Evolutionary conservation across 1,140 invertebrate species (phyloP).

Genomic region (Heliconius melpomene): DNA sequence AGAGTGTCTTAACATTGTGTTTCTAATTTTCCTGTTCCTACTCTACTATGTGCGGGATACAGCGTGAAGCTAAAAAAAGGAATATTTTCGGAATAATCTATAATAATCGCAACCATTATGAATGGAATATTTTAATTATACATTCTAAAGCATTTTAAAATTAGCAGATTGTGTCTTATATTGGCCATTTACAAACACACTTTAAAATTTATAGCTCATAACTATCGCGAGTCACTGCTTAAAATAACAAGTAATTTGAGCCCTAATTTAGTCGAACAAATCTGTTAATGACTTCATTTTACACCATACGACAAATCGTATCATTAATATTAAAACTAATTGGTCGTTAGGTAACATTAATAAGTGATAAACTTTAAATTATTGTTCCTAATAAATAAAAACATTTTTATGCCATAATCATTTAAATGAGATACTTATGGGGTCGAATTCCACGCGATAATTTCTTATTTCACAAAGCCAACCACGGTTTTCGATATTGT

Average conservation of each 20-base stretch:
- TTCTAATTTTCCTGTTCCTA: too few species aligned
- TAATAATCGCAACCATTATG: not conserved
- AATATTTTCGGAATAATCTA: not conserved
- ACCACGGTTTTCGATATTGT: too few species aligned
- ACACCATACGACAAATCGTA: not conserved
- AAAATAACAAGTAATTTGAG: conserved; percentile 8
- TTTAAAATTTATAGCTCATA: conserved; percentile 3
- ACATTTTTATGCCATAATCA: not conserved
- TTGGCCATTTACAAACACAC: conserved; percentile 1
- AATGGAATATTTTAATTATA: conserved; percentile 12
- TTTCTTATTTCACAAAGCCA: too few species aligned
- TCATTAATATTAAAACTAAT: not conserved
- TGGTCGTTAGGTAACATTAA: not conserved
- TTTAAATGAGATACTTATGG: too few species aligned
- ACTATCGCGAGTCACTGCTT: conserved; percentile 1
- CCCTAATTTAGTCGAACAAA: conserved; percentile 4
- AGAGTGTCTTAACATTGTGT: too few species aligned
- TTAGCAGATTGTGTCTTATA: not conserved
- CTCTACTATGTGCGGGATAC: too few species aligned
- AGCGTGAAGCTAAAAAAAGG: too few species aligned
- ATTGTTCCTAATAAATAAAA: not conserved
- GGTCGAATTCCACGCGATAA: too few species aligned
- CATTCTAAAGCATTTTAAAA: not conserved
- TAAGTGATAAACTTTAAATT: not conserved
- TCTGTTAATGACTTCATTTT: conserved; percentile 3